A percentile compares a stretch with the other conserved stretches of the same genome.
phyloP scores from a whole-genome alignment of 2,888 invertebrate genomes.

The Malthinus seriepunctatus region DNA sequence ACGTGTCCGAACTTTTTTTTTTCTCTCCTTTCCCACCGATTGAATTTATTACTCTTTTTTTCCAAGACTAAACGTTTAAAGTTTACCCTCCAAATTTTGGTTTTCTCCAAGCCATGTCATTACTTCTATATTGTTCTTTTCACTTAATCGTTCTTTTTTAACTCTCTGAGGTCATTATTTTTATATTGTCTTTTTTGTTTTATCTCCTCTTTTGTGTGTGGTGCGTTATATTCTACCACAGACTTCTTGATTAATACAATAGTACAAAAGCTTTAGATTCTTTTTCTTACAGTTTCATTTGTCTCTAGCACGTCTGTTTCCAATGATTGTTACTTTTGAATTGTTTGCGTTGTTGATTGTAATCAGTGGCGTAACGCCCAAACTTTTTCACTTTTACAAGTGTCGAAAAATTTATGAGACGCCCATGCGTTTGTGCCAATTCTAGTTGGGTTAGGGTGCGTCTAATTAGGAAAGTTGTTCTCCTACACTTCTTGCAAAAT shows the following conservation, averaged over 20 bases:
- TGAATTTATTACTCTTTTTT: constrained; percentile 10
- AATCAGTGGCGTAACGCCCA: constrained; percentile 21
- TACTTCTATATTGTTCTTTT: constrained; percentile 24
- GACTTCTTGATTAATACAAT: constrained; percentile 31
- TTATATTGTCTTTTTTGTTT: constrained; percentile 23
- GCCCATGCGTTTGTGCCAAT: constrained; percentile 12
- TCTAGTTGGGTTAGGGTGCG: background rate
- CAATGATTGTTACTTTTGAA: constrained; percentile 25
- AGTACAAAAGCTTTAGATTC: constrained; percentile 29
- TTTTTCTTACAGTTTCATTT: constrained; percentile 27
- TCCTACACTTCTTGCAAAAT: constrained; percentile 16
- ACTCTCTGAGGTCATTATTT: constrained; percentile 18
- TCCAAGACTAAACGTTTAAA: background rate
- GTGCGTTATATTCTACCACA: constrained; percentile 1
- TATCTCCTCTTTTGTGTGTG: constrained; percentile 4
- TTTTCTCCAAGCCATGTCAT: constrained; percentile 13
- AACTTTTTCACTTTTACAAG: background rate
- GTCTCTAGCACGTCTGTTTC: constrained; percentile 26
- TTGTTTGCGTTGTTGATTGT: constrained; percentile 27
- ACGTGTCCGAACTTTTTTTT: constrained; percentile 24
- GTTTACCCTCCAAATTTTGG: background rate
- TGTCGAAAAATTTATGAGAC: constrained; percentile 8
- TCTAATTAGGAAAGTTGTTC: constrained; percentile 28
- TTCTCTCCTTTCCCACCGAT: constrained; percentile 5
- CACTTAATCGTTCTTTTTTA: constrained; percentile 26